Base-by-base conservation (phyloP, 2,113 vertebrate genomes). In the Clarias gariepinus region DNA sequence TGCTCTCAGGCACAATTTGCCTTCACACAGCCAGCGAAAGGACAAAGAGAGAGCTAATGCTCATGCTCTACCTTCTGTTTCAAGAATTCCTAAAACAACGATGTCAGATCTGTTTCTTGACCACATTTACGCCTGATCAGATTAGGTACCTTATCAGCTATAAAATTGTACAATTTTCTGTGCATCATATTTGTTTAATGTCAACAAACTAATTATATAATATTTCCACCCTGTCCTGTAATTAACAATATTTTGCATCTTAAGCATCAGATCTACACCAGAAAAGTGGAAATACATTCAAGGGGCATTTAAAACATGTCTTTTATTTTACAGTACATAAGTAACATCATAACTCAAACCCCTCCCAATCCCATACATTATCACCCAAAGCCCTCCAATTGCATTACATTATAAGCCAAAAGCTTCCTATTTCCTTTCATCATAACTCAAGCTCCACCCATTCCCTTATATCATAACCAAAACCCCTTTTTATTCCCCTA, bases 1-100 rank as follows among this genome's bases (percentile, higher is more conserved):
- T 47, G 87, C 83, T 83, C 36, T 73, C 76, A 68, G 79, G 58
- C 73, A 74, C 53, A 16, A 85, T 64, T 74, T 71, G 55, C 83
- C 85, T 66, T 79, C 41, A 66, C 80, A 10, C 66, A 58, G 69
- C 81, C 74, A 19, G 68, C 47, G 52, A 19, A 73, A 76, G 41
- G 79, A 82, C 76, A 19, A 11, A 1, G 30, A 61, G 64, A 81
- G 28, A 18, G 58, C 79, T 52, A 28, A 66, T 71, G 33, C 52
- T 21, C 36, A 41, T 25, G 63, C 47, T 82, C 25, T n/a, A 36
- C 58, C 25, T 71, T 61, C 33, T 30, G n/a, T 71, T 1, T 77
- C 15, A 23, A 11, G 7, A 53, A 23, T 10, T 19, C 57, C 12
- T 77, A 23, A 47, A 16, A 58, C 57, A 58, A 23, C 7, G 47